Conservation (phyloP, 2,797 vertebrate species). For the Lycodopsis pacificus region DNA sequence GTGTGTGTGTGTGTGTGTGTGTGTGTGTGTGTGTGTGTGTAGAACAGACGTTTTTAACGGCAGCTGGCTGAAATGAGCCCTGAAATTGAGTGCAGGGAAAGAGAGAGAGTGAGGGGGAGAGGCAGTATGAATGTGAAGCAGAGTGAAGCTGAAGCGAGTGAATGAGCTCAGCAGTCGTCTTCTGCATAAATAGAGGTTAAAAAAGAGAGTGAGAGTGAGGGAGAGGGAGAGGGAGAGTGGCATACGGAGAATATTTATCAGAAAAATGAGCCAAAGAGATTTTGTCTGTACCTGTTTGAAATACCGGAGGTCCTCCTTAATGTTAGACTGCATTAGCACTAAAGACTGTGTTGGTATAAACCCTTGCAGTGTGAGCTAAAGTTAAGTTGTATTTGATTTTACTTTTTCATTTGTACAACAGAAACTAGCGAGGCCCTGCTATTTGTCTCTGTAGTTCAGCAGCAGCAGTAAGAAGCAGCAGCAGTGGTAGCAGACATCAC, state of each 20-base stretch:
- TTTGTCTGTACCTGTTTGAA: slow-evolving; percentile 6
- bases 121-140: slow-evolving; percentile 42
- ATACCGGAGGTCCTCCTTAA: slow-evolving; percentile 5
- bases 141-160: slow-evolving; percentile 41
- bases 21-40: slow-evolving; percentile 29
- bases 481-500: background rate
- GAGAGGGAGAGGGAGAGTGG: background rate
- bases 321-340: background rate
- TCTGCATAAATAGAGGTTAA: slow-evolving; percentile 55
- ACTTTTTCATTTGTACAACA: no score
- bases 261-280: slow-evolving; percentile 19
- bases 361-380: no score
- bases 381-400: no score
- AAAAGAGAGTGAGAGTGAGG: slow-evolving; percentile 28
- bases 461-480: background rate
- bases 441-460: no score
- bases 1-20: slow-evolving; percentile 17
- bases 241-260: slow-evolving; percentile 20
- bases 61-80: slow-evolving; percentile 78
- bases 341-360: background rate
- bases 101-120: slow-evolving; percentile 32
- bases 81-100: slow-evolving; percentile 74
- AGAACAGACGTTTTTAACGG: slow-evolving; percentile 30
- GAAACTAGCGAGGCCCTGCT: no score
- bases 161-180: slow-evolving; percentile 30